Evolutionary conservation across 2,113 vertebrate species (phyloP), one percentile per base, ranked within the genome.

Genomic region (Dipodomys spectabilis): DNA sequence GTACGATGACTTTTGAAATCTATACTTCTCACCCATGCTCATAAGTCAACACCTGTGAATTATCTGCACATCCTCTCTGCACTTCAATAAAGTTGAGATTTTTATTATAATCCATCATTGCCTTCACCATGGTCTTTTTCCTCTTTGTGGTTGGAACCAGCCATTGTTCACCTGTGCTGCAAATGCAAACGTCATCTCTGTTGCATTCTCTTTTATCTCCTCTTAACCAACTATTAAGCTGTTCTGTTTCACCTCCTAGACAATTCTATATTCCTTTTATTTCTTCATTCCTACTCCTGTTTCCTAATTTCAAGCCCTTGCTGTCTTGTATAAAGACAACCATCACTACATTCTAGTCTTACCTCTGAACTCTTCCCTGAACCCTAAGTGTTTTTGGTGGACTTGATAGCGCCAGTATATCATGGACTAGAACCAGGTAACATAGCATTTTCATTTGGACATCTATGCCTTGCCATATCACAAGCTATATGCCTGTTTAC

Each of bases 261-360:
- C 30, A 82, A 57, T 73, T 82, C 92, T 80, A n/a, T 49, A 45
- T 60, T 27, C 4, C 57, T 28, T 0, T 75, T n/a, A 45, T 8
- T 32, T 87, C n/a, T 88, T n/a, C 15, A 44, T 44, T 35, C 19
- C 72, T 73, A 80, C 9, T 87, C 12, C 35, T 30, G 86, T 72
- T 83, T 86, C 25, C 57, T 86, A 19, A 18, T 82, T 93, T 86
- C 22, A 79, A 49, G 32, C 88, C 86, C 78, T 79, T 74, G 44
- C n/a, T 12, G 6, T 68, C 53, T 89, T 60, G 30, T 91, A 69
- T 91, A 45, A 86, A 72, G 8, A 30, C 13, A 12, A 0, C n/a
- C 75, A 69, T 64, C 4, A 5, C 12, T 20, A 28, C 20, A 3
- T 16, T 39, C 5, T 27, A 27, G 22, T 25, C 25, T 82, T n/a